Percentiles rank a stretch among this genome's conserved stretches.
These are phyloP conservation scores for Phylloscopus trochilus DNA, from an alignment of 2,113 vertebrate species.

Conservation along the genomic window DNA sequence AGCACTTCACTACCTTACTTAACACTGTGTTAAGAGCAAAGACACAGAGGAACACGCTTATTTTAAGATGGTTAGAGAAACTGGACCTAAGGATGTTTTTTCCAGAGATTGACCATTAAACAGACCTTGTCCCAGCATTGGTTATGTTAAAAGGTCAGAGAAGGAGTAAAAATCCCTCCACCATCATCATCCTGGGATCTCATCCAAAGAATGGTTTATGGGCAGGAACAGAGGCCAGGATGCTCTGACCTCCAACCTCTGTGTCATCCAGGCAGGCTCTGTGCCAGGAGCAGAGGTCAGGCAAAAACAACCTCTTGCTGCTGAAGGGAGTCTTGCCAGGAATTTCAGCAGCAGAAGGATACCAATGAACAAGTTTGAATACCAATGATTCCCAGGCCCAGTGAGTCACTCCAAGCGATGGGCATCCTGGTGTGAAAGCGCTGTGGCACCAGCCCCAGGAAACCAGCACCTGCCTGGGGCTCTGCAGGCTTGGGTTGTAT, in stretches of 20 bases:
- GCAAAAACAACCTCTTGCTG: not conserved
- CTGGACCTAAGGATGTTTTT: not conserved
- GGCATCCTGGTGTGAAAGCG: not conserved
- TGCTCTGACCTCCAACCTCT: not conserved
- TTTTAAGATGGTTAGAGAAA: not conserved
- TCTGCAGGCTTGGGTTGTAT: not conserved
- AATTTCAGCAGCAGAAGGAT: not conserved
- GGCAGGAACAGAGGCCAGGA: not conserved
- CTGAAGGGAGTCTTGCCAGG: not conserved
- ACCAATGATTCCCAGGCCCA: not conserved
- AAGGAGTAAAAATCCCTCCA: not conserved
- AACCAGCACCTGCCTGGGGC: not conserved
- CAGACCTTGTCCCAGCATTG: not conserved
- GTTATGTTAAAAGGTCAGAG: not conserved
- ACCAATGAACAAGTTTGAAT: not conserved
- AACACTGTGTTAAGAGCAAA: not conserved
- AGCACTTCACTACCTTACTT: not conserved
- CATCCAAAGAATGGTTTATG: fast-evolving
- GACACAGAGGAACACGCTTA: not conserved
- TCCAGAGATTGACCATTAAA: not conserved
- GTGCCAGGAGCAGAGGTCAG: not conserved
- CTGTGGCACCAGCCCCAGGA: not conserved
- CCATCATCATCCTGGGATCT: not conserved
- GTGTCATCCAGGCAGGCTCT: not conserved
- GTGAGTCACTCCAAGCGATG: not conserved